phyloP scores from a whole-genome alignment of 2,888 invertebrate genomes.

The Tortrix viridana region DNA sequence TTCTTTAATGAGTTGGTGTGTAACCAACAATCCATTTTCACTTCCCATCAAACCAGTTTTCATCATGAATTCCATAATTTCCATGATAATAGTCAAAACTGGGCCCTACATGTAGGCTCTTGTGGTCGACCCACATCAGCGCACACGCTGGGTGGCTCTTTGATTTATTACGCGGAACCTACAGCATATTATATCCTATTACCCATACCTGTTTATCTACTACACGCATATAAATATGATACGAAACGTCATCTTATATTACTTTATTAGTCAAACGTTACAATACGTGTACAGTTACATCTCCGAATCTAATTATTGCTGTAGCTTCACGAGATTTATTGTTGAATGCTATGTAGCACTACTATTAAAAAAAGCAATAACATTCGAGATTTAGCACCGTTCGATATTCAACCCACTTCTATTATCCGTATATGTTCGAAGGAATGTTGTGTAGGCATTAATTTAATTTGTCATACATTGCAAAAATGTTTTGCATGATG shows the following conservation, averaged over 20 bases:
- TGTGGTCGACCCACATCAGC: conserved; percentile 48
- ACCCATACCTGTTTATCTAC: conserved; percentile 45
- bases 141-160: conserved; percentile 54
- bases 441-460: conserved; percentile 30
- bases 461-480: conserved; percentile 50
- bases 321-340: conserved; percentile 34
- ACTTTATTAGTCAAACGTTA: conserved; percentile 49
- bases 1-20: no score
- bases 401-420: conserved; percentile 23
- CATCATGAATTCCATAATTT: conserved; percentile 6
- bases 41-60: not conserved
- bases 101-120: conserved; percentile 17
- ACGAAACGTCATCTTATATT: conserved; percentile 50
- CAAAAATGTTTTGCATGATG: conserved; percentile 70
- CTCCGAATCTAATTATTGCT: conserved; percentile 33
- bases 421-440: not conserved
- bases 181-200: conserved; percentile 51
- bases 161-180: conserved; percentile 54
- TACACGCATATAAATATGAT: conserved; percentile 35
- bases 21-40: not conserved
- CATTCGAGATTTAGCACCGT: conserved; percentile 26
- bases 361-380: conserved; percentile 16
- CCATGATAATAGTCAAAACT: conserved; percentile 16
- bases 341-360: conserved; percentile 19
- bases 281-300: conserved; percentile 36